These are phyloP conservation scores for Parazoanthus swiftii DNA, from an alignment of 92 coral and sea anemone genomes.

Conservation along the genomic window DNA sequence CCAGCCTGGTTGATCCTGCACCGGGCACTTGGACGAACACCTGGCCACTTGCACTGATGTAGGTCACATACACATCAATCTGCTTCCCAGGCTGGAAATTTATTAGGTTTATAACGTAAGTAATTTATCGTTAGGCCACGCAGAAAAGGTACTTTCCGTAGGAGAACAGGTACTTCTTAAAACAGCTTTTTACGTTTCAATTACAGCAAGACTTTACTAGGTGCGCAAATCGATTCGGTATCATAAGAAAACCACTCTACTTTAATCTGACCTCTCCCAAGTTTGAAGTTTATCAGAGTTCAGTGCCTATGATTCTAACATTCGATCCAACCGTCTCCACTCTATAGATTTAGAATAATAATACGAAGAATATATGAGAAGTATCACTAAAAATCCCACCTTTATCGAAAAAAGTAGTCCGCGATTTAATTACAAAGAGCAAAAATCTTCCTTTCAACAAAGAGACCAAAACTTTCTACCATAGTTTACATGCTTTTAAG, in stretches of 20 bases:
- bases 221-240: neutral
- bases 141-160: neutral
- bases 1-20: conserved; percentile 82
- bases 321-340: neutral
- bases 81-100: conserved; percentile 68
- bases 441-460: no score
- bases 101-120: neutral
- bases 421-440: no score
- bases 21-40: conserved; percentile 84
- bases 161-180: neutral
- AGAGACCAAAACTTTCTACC: no score
- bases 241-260: neutral
- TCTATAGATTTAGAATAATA: neutral
- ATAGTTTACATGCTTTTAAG: no score
- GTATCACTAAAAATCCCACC: neutral
- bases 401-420: no score
- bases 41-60: conserved; percentile 61
- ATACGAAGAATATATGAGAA: no score
- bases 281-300: neutral
- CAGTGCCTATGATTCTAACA: neutral
- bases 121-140: neutral
- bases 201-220: neutral
- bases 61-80: conserved; percentile 63
- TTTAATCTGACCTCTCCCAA: neutral
- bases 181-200: neutral